Evolutionary conservation across 2,797 vertebrate species (phyloP), one percentile per base, ranked within the genome.

Genomic region (Nyctalus aviator): DNA sequence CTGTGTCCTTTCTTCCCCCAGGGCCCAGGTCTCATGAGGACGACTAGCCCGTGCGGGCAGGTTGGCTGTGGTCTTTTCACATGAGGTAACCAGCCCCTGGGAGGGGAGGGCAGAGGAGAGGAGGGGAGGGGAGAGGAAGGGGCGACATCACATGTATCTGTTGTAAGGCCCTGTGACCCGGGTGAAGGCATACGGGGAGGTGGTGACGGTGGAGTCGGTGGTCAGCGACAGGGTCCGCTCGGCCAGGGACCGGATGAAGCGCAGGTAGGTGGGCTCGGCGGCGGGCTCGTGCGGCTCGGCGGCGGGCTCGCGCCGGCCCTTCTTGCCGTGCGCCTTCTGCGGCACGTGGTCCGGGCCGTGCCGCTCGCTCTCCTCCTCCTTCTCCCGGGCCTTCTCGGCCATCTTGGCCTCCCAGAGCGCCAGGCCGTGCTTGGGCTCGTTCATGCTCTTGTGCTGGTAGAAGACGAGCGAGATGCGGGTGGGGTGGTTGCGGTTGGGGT

Each of bases 391-490:
- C 96, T 99, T 99, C 94, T 99, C 99, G 13, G 99, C 99, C 99
- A 99, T 99, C 96, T 99, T 99, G 73, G 99, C 99, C 95, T 99
- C 99, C 99, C 99, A 99, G 93, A 99, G 98, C 37, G 99, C 99
- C 97, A 99, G 98, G 37, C 99, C 99, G 0, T 99, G 99, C 95
- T 99, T 99, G 59, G 99, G 99, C 98, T 99, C 99, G 12, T 99
- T 99, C 98, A 99, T 98, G 96, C 99, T 99, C 98, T 99, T 99
- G 98, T 99, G 99, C 98, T 99, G 99, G 98, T 99, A 99, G 96
- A 99, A 99, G 93, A 99, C 99, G 55, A 99, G 99, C 2, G 99
- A 99, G 98, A 99, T 99, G 88, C 99, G 98, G 55, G 99, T 99
- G 86, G 99, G 99, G 81, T 99, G 99, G 77, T 98, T 99, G 95